Evolutionary conservation across 2,113 vertebrate genomes (phyloP).

Genomic region (Saguinus imperator): DNA sequence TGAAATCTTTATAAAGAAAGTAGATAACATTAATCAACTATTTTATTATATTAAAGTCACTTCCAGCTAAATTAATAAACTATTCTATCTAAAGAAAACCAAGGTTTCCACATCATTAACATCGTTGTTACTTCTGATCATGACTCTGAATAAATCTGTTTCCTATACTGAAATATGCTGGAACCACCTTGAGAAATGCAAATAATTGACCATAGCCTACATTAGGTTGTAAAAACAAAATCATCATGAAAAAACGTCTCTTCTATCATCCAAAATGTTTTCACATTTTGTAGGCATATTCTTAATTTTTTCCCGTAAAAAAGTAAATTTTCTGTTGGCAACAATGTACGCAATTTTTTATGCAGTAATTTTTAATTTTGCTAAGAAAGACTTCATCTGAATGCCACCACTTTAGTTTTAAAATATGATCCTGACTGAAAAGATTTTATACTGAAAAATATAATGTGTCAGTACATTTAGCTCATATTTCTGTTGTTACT

Average conservation of each 20-base stretch:
- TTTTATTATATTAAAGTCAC: slow-evolving; percentile 9
- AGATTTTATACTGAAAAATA: background rate
- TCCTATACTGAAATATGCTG: slow-evolving; percentile 16
- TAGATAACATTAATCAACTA: background rate
- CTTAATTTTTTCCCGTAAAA: background rate
- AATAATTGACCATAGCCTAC: background rate
- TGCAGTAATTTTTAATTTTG: background rate
- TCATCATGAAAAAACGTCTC: background rate
- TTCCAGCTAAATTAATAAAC: slow-evolving; percentile 39
- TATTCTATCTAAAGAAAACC: slow-evolving; percentile 18
- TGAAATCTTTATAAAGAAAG: slow-evolving; percentile 13
- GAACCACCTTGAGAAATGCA: background rate
- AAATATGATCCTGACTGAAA: background rate
- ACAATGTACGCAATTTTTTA: background rate
- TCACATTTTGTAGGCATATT: background rate
- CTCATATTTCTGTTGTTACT: background rate
- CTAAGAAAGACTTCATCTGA: background rate
- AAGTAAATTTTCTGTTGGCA: background rate
- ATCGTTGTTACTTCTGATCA: background rate
- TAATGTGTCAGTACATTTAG: background rate
- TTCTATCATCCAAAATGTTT: background rate
- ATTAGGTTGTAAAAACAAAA: background rate
- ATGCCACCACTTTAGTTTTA: background rate
- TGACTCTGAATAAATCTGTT: slow-evolving; percentile 61
- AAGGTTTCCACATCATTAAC: background rate